Evolutionary conservation across 2,797 vertebrate genomes (phyloP).

Genomic region (Falco novaeseelandiae): DNA sequence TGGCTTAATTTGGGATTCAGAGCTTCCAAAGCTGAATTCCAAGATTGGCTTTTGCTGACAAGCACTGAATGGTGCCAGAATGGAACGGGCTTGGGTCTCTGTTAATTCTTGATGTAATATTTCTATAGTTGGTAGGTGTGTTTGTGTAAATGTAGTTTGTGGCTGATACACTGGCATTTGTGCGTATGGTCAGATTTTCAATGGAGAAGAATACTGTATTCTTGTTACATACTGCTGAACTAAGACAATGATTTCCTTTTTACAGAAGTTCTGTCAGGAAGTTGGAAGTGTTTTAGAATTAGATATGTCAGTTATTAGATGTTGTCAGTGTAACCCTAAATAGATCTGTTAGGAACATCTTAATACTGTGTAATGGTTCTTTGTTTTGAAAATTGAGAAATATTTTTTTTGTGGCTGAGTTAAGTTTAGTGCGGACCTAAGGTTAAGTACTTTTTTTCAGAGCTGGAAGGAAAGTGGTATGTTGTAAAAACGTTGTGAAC

Average conservation of each 20-base stretch:
- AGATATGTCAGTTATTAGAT: neutral
- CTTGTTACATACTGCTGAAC: neutral
- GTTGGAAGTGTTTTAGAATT: neutral
- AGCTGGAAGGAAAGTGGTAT: neutral
- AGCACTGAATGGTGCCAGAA: neutral
- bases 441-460: neutral
- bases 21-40: neutral
- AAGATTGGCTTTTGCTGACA: neutral
- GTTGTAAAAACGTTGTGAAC: neutral
- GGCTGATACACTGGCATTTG: neutral
- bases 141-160: neutral
- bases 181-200: neutral
- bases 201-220: neutral
- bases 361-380: neutral
- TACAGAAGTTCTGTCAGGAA: neutral
- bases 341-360: neutral
- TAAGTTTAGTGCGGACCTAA: neutral
- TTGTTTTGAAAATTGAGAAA: neutral
- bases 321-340: neutral
- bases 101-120: neutral
- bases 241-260: neutral
- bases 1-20: neutral
- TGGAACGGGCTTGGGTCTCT: neutral
- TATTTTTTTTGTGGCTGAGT: neutral
- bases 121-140: accelerated